phyloP scores from a whole-genome alignment of 2,113 vertebrate species.

The Rhadina sibilatrix region DNA sequence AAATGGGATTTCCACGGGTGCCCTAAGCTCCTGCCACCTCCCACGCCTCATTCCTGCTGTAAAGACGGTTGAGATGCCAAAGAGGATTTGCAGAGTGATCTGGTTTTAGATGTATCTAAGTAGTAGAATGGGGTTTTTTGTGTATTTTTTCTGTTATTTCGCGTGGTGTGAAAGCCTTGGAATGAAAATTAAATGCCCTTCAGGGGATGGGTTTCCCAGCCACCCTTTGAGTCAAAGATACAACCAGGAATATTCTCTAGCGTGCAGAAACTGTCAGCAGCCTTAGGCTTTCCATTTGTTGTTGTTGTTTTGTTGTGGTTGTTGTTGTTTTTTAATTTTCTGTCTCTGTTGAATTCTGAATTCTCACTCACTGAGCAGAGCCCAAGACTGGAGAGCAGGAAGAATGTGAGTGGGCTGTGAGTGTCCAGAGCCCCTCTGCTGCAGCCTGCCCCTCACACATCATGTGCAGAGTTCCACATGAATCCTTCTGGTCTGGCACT shows the following conservation, averaged over 20 bases:
- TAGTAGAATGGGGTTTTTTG: background rate
- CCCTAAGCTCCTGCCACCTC: background rate
- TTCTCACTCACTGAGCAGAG: background rate
- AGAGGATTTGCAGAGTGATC: background rate
- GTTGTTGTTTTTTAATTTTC: background rate
- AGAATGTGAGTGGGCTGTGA: background rate
- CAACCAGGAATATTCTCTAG: background rate
- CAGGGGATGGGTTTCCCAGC: background rate
- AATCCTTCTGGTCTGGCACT: background rate
- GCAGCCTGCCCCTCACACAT: background rate
- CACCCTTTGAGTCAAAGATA: background rate
- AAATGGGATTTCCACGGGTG: background rate
- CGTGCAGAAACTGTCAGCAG: background rate
- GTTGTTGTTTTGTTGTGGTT: too few species aligned
- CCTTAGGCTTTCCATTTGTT: background rate
- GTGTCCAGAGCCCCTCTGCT: background rate
- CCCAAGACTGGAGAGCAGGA: background rate
- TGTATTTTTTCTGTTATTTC: background rate
- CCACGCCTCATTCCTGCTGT: background rate
- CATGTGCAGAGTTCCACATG: fast-evolving
- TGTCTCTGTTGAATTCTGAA: background rate
- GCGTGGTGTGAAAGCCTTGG: fast-evolving
- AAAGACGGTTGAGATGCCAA: fast-evolving
- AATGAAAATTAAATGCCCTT: background rate
- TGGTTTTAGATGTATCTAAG: background rate